Evolutionary conservation across 2,888 invertebrate genomes (phyloP), one percentile per base, ranked within the genome.

Genomic region (Eristalinus sepulchralis): DNA sequence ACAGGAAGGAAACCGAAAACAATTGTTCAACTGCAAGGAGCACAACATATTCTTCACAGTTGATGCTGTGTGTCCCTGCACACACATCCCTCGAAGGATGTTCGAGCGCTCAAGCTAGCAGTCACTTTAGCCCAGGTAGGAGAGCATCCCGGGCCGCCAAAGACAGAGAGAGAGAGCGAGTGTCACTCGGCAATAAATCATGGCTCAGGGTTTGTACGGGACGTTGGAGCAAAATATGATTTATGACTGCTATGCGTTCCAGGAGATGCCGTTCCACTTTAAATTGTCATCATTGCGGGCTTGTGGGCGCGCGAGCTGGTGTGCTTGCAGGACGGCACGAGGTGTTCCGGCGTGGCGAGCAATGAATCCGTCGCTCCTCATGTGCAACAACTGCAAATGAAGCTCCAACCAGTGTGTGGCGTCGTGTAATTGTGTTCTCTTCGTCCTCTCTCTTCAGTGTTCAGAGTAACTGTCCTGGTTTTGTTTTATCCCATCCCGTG

Each of bases 371-470:
- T 79, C 39, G 64, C 66, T 80, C 66, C 68, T 85, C 67, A 81
- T 76, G 77, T 77, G 85, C 86, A 83, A 86, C 86, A 86, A 86
- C 86, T 86, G 86, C 79, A 86, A 83, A 86, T 86, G 86, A 86
- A 86, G 86, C 86, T 79, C 70, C 78, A 78, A 83, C 57, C 78
- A 79, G 62, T 78, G 47, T 47, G 66, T 78, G 86, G 78, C 83
- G 60, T 75, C 86, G 67, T 83, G 78, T 83, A 75, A 78, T 76
- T 83, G 83, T 86, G 60, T 75, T 79, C 47, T 57, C 24, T 57
- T 22, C 11, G n/a, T n/a, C n/a, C n/a, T n/a, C 59, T 53, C 83
- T 71, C 68, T 62, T 5, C 27, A 27, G 27, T 27, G 2, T 27
- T 27, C 27, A 71, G 57, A 79, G 66, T 79, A 75, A 78, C 85